Evolutionary conservation across 1,140 invertebrate species (phyloP).

Genomic region (Apis dorsata): DNA sequence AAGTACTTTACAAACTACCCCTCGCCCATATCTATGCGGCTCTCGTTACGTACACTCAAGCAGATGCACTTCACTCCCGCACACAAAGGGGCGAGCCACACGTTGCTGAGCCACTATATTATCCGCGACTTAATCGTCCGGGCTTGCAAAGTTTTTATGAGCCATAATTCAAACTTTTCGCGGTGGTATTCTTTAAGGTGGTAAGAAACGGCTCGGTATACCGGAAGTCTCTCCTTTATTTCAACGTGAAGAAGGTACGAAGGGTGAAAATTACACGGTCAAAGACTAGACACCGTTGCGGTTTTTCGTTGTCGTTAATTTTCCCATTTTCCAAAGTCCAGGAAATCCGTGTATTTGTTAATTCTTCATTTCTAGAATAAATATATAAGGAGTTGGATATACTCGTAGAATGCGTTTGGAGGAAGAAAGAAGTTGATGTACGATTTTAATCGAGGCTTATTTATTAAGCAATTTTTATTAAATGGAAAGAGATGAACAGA

Average conservation of each 20-base stretch:
- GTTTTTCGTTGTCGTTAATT: not conserved
- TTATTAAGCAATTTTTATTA: too few relatives aligned
- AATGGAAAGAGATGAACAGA: too few relatives aligned
- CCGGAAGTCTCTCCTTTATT: conserved; percentile 50
- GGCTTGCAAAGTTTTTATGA: conserved; percentile 72
- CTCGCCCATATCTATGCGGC: conserved; percentile 24
- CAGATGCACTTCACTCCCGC: not conserved
- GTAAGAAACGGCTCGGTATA: conserved; percentile 41
- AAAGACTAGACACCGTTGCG: not conserved
- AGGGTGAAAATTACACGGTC: conserved; percentile 3
- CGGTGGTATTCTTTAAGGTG: conserved; percentile 59
- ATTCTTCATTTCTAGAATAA: not conserved
- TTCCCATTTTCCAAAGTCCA: not conserved
- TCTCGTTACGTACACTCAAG: conserved; percentile 17
- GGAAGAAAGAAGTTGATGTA: too few relatives aligned
- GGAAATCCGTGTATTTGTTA: not conserved
- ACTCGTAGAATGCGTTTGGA: too few relatives aligned
- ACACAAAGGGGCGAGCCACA: not conserved
- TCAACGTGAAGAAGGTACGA: conserved; percentile 29
- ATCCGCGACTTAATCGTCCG: conserved; percentile 72
- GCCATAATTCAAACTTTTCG: conserved; percentile 72
- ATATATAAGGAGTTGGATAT: not conserved
- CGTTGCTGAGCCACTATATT: conserved; percentile 61
- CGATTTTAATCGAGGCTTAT: too few relatives aligned
- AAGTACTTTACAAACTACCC: conserved; percentile 42